Percentiles rank a stretch among this genome's conserved stretches.
These are phyloP conservation scores for Lepus americanus DNA, from an alignment of 2,113 vertebrate species.

Conservation along the genomic window DNA sequence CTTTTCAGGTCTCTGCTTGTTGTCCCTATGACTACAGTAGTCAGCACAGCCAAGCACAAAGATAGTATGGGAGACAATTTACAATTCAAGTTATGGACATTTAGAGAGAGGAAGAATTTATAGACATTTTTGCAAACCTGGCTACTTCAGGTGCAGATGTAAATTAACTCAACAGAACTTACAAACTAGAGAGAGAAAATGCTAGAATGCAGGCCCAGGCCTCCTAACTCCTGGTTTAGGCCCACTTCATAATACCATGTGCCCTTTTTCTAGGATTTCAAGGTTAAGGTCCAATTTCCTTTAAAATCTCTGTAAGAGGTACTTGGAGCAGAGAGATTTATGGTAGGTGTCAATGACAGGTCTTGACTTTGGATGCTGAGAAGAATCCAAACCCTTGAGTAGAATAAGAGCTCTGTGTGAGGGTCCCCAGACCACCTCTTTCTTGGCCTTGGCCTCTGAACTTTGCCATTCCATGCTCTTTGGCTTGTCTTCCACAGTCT, in stretches of 20 bases:
- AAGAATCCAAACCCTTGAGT: constrained; percentile 14
- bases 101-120: background rate
- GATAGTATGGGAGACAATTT: background rate
- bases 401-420: background rate
- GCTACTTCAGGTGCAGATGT: background rate
- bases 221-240: background rate
- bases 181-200: background rate
- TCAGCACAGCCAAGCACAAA: background rate
- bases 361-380: background rate
- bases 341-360: background rate
- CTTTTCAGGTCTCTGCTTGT: background rate
- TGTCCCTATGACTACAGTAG: background rate
- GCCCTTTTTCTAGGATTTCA: background rate
- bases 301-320: constrained; percentile 28
- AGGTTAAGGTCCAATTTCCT: background rate
- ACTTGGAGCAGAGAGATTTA: background rate
- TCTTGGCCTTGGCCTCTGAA: background rate
- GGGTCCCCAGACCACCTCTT: no score
- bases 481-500: background rate
- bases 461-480: background rate
- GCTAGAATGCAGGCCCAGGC: background rate
- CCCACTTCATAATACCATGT: background rate
- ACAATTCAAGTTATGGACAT: background rate
- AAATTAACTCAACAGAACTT: background rate
- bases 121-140: background rate